Evolutionary conservation across 2,797 vertebrate species (phyloP).

Genomic region (Threskiornis aethiopicus): DNA sequence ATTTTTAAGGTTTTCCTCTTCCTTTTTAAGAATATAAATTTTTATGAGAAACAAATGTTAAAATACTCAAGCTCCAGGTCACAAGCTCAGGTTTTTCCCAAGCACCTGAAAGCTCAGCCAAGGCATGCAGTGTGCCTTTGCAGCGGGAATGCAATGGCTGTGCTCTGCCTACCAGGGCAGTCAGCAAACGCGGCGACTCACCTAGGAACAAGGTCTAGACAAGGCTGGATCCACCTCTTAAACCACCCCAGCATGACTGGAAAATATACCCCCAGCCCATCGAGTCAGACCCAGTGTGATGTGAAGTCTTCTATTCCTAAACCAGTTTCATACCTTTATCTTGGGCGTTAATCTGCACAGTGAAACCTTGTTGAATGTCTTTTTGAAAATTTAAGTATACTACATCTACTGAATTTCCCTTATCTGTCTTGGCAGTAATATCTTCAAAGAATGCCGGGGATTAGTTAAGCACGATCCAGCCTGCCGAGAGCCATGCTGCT

Average conservation of each 20-base stretch:
- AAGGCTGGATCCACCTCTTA: not conserved
- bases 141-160: not conserved
- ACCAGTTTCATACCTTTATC: not conserved
- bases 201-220: not conserved
- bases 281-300: rapidly evolving
- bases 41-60: not conserved
- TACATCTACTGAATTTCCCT: not conserved
- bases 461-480: not conserved
- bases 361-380: not conserved
- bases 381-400: not conserved
- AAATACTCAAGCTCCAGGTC: not conserved
- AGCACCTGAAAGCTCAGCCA: not conserved
- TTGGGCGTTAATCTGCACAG: rapidly evolving
- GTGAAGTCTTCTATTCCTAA: not conserved
- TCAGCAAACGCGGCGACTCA: not conserved
- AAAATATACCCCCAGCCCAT: not conserved
- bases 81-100: rapidly evolving
- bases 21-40: not conserved
- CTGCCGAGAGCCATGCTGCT: not conserved
- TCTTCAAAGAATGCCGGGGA: not conserved
- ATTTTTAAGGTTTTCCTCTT: not conserved
- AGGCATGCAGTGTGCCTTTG: rapidly evolving
- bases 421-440: not conserved
- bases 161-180: not conserved
- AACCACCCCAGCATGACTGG: not conserved